Percentiles rank a stretch among this genome's conserved stretches.
phyloP scores from a whole-genome alignment of 2,888 invertebrate species.

The Noctua janthe region DNA sequence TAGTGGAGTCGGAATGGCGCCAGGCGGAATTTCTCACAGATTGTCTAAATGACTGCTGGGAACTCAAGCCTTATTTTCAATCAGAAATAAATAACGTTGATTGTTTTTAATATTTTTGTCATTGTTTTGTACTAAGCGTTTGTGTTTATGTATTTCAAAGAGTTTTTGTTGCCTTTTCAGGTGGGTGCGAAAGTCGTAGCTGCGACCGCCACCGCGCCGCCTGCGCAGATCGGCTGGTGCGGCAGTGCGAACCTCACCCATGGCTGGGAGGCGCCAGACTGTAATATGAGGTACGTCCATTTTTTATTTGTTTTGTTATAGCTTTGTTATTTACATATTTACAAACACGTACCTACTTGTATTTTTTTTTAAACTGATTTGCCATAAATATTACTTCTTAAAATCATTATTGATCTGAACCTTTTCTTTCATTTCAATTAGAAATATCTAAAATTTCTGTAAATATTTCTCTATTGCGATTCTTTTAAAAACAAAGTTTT shows the following conservation, averaged over 20 bases:
- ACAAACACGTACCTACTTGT: background rate
- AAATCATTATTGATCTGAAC: background rate
- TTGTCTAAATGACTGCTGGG: conserved; percentile 75
- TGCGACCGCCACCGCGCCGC: conserved; percentile 20
- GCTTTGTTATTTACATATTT: conserved; percentile 7
- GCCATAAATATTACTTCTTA: background rate
- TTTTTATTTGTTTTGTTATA: background rate
- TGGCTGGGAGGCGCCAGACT: conserved; percentile 3
- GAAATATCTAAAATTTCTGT: background rate
- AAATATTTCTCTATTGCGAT: background rate
- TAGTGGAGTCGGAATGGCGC: conserved; percentile 73
- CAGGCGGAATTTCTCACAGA: conserved; percentile 79
- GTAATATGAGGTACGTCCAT: conserved; percentile 36
- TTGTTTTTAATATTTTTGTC: conserved; percentile 67
- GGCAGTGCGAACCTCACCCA: conserved; percentile 5
- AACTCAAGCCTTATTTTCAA: conserved; percentile 76
- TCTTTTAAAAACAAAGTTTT: background rate
- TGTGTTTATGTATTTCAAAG: conserved; percentile 64
- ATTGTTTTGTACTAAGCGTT: conserved; percentile 59
- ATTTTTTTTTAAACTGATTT: background rate
- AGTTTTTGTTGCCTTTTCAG: conserved; percentile 74
- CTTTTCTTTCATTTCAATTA: background rate
- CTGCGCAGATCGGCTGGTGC: conserved; percentile 13
- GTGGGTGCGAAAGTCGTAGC: conserved; percentile 34
- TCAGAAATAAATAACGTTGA: conserved; percentile 72